phyloP scores from a whole-genome alignment of 2,797 vertebrate species.

The Falco rusticolus region DNA sequence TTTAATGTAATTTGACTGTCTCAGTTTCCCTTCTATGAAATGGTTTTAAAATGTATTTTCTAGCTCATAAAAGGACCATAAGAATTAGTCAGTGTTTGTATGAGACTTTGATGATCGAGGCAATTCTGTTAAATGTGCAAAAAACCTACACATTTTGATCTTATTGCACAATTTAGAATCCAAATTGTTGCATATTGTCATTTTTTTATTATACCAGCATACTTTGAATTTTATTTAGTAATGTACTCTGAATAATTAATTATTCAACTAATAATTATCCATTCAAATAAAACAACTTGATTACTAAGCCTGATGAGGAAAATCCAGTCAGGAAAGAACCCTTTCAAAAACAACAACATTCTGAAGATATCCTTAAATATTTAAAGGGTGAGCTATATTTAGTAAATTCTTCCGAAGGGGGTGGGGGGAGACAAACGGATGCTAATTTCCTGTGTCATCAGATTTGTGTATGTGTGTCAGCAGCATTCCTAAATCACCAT shows the following conservation, averaged over 20 bases:
- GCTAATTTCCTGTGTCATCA: conserved; percentile 53
- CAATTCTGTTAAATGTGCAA: not conserved
- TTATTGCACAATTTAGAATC: not conserved
- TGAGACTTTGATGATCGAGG: not conserved
- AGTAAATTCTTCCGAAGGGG: conserved; percentile 14
- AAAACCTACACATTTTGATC: not conserved
- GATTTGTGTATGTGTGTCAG: conserved; percentile 38
- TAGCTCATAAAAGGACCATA: not conserved
- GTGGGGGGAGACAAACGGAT: not conserved
- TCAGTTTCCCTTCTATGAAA: not conserved
- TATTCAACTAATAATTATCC: conserved; percentile 57
- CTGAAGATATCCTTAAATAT: conserved; percentile 54
- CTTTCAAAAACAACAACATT: conserved; percentile 58
- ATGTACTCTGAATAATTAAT: conserved; percentile 53
- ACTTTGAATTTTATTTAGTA: conserved; percentile 18
- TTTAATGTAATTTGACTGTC: not conserved
- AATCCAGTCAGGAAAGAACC: conserved; percentile 51
- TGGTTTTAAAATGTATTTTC: not conserved
- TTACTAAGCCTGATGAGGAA: conserved; percentile 62
- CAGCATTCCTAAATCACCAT: conserved; percentile 40
- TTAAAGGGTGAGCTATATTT: conserved; percentile 52
- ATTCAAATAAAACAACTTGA: conserved; percentile 56
- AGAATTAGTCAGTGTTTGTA: not conserved
- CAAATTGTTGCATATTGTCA: not conserved
- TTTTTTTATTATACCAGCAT: not conserved